These are phyloP conservation scores for Calonectris borealis DNA, from an alignment of 2,113 vertebrate genomes.

Conservation along the genomic window DNA sequence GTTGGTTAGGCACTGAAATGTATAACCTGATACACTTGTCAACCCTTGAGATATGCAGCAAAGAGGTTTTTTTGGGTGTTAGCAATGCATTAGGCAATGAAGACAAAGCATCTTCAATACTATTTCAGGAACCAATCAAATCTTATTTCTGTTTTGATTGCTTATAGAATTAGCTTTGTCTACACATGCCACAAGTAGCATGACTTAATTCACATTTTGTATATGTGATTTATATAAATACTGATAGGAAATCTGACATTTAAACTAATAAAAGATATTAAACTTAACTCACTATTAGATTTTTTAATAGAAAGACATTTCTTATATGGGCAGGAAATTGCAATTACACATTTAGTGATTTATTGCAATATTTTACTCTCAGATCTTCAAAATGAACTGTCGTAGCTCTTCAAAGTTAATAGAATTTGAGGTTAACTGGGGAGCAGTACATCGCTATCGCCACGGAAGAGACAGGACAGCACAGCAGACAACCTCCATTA, in stretches of 20 bases:
- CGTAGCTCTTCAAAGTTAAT: neutral
- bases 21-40: neutral
- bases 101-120: neutral
- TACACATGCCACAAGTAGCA: neutral
- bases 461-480: neutral
- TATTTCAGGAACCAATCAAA: neutral
- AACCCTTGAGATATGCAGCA: neutral
- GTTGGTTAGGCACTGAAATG: neutral
- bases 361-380: constrained; percentile 21
- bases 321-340: constrained; percentile 43
- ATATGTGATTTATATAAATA: constrained; percentile 34
- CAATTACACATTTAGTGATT: constrained; percentile 30
- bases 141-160: constrained; percentile 2
- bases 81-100: neutral
- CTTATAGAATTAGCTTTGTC: neutral
- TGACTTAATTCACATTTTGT: neutral
- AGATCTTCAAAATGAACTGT: constrained; percentile 17
- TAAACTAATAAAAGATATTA: constrained; percentile 18
- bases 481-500: neutral
- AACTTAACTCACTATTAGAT: constrained; percentile 13
- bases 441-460: neutral
- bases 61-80: neutral
- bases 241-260: neutral
- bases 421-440: neutral
- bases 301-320: constrained; percentile 47